Conservation (phyloP, 1,140 invertebrate genomes). For the Drosophila melanica region DNA sequence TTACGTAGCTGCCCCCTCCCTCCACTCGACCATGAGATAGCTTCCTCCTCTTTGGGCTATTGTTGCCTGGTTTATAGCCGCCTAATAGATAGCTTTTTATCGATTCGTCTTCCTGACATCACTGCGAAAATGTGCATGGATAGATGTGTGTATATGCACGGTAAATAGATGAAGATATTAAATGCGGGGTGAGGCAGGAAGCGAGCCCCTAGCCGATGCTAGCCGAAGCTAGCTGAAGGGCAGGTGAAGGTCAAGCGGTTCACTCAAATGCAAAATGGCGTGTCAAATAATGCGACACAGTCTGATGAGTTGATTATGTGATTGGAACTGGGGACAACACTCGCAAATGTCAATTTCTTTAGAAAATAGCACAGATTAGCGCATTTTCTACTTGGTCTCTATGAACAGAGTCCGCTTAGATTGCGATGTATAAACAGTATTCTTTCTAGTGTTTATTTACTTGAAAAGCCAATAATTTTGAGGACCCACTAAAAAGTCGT, state of each 20-base stretch:
- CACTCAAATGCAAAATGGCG: slow-evolving; percentile 15
- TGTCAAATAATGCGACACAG: slow-evolving; percentile 14
- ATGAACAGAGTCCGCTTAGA: neutral
- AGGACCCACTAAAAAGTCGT: neutral
- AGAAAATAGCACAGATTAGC: slow-evolving; percentile 2
- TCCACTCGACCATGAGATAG: too few species aligned
- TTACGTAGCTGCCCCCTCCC: neutral
- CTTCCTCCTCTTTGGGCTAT: neutral
- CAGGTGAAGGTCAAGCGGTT: slow-evolving; percentile 35
- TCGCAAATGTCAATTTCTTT: neutral
- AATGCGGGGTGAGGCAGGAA: slow-evolving; percentile 22
- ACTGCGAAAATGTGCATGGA: slow-evolving; percentile 33
- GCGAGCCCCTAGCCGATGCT: neutral
- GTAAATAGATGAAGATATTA: slow-evolving; percentile 42
- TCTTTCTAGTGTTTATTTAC: too few species aligned
- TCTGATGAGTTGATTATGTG: slow-evolving; percentile 14
- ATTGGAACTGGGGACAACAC: neutral
- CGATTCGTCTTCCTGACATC: slow-evolving; percentile 66
- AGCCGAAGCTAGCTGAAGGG: slow-evolving; percentile 7
- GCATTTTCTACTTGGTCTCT: neutral
- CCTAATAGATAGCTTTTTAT: slow-evolving; percentile 60
- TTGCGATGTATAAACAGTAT: too few species aligned
- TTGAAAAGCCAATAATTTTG: neutral
- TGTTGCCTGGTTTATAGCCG: slow-evolving; percentile 40
- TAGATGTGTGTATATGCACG: slow-evolving; percentile 2